Percentiles rank a stretch among this genome's conserved stretches.
phyloP scores from a whole-genome alignment of 2,797 vertebrate genomes.

The Parauchenoglanis punctatus region DNA sequence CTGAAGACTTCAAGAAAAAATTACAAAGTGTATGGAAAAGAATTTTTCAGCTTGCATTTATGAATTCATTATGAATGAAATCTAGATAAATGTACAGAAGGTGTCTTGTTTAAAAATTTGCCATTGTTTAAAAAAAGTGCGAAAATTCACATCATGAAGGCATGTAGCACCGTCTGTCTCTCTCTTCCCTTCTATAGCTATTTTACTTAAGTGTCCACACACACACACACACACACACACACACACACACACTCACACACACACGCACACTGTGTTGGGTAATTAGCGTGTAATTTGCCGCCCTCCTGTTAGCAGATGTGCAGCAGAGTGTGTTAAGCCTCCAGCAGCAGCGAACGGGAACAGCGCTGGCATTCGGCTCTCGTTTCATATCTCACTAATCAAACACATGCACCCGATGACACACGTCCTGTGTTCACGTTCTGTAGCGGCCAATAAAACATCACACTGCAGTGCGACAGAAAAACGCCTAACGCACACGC shows the following conservation, averaged over 20 bases:
- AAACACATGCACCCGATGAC: slow-evolving; percentile 10
- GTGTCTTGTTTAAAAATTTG: not conserved
- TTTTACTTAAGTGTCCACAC: not conserved
- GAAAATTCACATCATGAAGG: not conserved
- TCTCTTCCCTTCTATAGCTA: not conserved
- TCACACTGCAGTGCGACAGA: not conserved
- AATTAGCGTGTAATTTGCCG: slow-evolving; percentile 91
- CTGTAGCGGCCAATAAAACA: not conserved
- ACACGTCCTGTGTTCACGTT: not conserved
- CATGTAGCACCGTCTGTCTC: not conserved
- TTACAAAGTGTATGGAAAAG: not conserved
- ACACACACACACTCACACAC: slow-evolving; percentile 12
- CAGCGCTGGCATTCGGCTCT: slow-evolving; percentile 14
- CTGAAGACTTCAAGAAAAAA: not conserved
- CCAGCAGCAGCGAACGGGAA: slow-evolving; percentile 25
- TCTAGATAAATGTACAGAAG: not conserved
- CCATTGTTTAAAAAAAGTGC: too few relatives aligned
- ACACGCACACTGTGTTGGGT: slow-evolving; percentile 69
- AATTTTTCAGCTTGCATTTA: not conserved
- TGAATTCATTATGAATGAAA: too few relatives aligned
- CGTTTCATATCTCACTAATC: slow-evolving; percentile 35
- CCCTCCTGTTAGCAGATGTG: slow-evolving; percentile 83
- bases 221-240: slow-evolving; percentile 15
- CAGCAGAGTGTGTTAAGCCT: slow-evolving; percentile 37
- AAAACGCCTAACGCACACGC: not conserved